Base-by-base conservation (phyloP, 2,888 invertebrate genomes). In the Torymus aiolomorphi region DNA sequence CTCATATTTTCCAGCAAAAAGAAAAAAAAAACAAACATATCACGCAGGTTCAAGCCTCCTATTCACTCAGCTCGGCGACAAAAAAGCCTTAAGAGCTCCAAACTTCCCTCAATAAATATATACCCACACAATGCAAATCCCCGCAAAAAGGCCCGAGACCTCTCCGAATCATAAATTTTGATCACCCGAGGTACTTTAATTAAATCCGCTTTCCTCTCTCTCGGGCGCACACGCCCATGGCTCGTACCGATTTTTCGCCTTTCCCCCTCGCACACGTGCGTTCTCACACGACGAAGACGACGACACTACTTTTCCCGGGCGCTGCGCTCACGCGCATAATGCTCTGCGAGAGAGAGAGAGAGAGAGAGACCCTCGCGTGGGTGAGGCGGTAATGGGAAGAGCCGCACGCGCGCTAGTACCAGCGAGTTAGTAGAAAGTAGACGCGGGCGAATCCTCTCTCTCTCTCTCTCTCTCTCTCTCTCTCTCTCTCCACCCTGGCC, bases 381-480 rank as follows among this genome's bases (percentile, higher is more conserved):
- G 89, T 88, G 89, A 87, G 89, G 84, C 83, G 84, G 87, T 89
- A 89, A 89, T 89, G 88, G 88, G 87, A 87, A 88, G 87, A 86
- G 86, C 87, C 59, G 42, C 66, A 62, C 61, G 49, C 14, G 24
- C 3, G 24, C 24, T 2, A 24, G 24, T 24, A 24, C 24, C 3
- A 24, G 24, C 24, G 24, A 24, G 24, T 24, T 24, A 24, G 61
- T 63, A 52, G 78, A 78, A 88, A 86, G 87, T 87, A 87, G 87
- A 67, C 20, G 31, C 16, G 11, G 56, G 31, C 13, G 62, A 42
- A 51, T 2, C 49, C n/a, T n/a, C n/a, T n/a, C n/a, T n/a, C n/a
- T n/a, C n/a, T n/a, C n/a, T n/a, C n/a, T n/a, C n/a, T n/a, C n/a
- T n/a, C n/a, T n/a, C n/a, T n/a, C n/a, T n/a, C n/a, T n/a, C 8